These are phyloP conservation scores for Lucilia sericata DNA, from an alignment of 1,140 invertebrate species.

Conservation along the genomic window DNA sequence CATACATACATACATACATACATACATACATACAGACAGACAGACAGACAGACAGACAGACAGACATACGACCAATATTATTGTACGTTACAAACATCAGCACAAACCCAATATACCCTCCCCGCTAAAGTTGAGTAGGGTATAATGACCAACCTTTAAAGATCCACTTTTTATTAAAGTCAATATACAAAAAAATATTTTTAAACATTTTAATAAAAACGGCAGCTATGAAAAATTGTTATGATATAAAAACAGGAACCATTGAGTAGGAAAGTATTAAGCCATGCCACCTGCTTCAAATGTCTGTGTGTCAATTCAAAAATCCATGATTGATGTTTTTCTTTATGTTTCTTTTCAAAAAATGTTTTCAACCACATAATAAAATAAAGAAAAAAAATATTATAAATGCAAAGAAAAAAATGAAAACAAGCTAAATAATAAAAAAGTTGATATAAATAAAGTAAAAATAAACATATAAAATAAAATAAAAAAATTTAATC, in stretches of 20 bases:
- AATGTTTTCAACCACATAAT: not conserved
- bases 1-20: too few relatives aligned
- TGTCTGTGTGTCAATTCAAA: not conserved
- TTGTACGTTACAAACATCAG: too few relatives aligned
- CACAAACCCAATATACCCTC: too few relatives aligned
- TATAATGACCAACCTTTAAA: too few relatives aligned
- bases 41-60: too few relatives aligned
- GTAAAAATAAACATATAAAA: not conserved
- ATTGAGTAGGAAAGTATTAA: not conserved
- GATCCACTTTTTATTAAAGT: too few relatives aligned
- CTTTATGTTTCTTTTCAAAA: not conserved
- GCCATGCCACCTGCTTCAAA: not conserved
- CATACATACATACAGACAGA: too few relatives aligned
- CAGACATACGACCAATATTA: too few relatives aligned
- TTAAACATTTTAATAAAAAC: not conserved
- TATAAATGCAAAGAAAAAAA: not conserved
- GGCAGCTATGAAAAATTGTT: not conserved
- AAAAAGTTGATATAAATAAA: not conserved
- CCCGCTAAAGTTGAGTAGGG: too few relatives aligned
- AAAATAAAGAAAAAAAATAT: not conserved
- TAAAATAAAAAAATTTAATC: not conserved
- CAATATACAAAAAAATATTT: not conserved
- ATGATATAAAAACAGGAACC: not conserved
- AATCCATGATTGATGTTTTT: constrained; percentile 2
- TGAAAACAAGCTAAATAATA: not conserved